Evolutionary conservation across 2,113 vertebrate genomes (phyloP).

Genomic region (Hydrolagus affinis): DNA sequence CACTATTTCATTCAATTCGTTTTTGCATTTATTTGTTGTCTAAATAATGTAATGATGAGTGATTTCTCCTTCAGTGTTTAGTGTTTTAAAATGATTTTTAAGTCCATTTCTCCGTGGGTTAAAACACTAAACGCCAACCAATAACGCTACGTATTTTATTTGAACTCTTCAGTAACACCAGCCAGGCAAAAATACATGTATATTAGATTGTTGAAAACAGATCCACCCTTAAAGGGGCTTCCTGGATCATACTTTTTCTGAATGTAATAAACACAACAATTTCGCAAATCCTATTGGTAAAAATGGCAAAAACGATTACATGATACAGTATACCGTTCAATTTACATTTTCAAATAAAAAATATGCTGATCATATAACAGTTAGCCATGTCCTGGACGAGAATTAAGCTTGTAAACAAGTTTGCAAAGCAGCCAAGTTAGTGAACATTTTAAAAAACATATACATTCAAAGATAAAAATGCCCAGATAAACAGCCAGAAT

Average conservation of each 20-base stretch:
- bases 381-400: background rate
- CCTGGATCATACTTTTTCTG: background rate
- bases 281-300: background rate
- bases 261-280: background rate
- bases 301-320: background rate
- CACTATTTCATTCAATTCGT: no score
- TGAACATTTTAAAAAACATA: background rate
- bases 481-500: background rate
- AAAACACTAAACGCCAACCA: no score
- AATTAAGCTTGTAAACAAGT: background rate
- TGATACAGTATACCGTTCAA: background rate
- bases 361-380: background rate
- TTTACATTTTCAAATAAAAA: background rate
- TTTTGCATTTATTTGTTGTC: no score
- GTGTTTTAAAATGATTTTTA: no score
- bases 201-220: no score
- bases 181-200: no score
- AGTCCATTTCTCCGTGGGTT: no score
- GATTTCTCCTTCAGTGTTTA: no score
- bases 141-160: no score
- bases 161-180: no score
- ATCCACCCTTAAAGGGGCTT: no score
- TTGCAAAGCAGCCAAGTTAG: background rate
- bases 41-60: no score
- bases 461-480: background rate